Evolutionary conservation across 92 coral and sea anemone genomes (phyloP).

Genomic region (Siderastrea siderea): DNA sequence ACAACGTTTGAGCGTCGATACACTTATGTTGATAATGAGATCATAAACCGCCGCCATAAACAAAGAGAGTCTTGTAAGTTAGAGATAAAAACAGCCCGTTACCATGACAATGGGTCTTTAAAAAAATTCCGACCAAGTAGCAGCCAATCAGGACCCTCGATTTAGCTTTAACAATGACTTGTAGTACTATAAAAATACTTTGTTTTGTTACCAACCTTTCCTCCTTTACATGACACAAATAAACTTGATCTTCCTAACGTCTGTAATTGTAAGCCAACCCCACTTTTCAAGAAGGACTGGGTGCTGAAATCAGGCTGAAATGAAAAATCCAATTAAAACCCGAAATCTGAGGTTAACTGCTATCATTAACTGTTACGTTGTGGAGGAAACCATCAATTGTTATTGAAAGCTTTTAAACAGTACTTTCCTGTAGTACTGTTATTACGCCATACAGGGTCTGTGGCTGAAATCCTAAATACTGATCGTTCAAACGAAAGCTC

Average conservation of each 20-base stretch:
- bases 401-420: background rate
- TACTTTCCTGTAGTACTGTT: background rate
- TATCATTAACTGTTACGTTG: too few relatives aligned
- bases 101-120: background rate
- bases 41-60: too few relatives aligned
- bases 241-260: constrained; percentile 87
- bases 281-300: constrained; percentile 78
- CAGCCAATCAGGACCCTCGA: background rate
- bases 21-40: too few relatives aligned
- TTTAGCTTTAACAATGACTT: too few relatives aligned
- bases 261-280: constrained; percentile 80
- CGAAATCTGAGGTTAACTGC: too few relatives aligned
- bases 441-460: background rate
- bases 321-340: background rate
- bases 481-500: background rate
- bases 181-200: background rate
- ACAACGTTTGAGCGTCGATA: too few relatives aligned
- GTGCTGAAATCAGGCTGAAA: constrained; percentile 69
- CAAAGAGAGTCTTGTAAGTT: background rate
- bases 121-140: background rate
- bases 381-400: too few relatives aligned
- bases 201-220: constrained; percentile 52
- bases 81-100: background rate
- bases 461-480: too few relatives aligned
- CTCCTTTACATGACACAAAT: constrained; percentile 90